Conservation (phyloP, 2,113 vertebrate species). For the Struthio camelus region DNA sequence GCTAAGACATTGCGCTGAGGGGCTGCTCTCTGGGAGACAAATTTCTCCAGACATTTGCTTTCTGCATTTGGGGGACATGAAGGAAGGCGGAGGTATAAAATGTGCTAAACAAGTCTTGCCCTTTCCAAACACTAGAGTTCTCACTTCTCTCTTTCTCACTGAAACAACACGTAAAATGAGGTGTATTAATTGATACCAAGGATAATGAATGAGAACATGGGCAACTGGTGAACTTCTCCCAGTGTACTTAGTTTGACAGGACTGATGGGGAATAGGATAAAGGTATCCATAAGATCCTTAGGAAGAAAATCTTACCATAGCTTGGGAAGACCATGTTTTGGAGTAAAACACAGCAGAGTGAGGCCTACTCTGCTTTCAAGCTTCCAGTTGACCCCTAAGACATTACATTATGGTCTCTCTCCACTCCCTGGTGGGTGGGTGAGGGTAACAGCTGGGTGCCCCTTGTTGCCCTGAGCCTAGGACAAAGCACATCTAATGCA, state of each 20-base stretch:
- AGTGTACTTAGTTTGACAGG: neutral
- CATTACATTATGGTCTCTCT: neutral
- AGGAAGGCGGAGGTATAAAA: neutral
- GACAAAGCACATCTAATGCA: neutral
- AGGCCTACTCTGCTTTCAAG: neutral
- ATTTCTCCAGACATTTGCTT: neutral
- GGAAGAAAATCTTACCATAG: neutral
- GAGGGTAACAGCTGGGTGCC: neutral
- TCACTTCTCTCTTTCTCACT: neutral
- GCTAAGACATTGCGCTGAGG: neutral
- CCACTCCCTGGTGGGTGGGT: neutral
- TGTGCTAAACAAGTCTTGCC: neutral
- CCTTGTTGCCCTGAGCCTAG: neutral
- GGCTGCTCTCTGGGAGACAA: neutral
- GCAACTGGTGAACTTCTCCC: neutral
- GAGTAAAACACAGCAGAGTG: neutral
- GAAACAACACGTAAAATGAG: neutral
- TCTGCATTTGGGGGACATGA: neutral
- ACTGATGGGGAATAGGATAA: neutral
- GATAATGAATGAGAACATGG: neutral
- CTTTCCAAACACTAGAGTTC: neutral
- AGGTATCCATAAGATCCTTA: neutral
- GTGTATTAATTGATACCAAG: neutral
- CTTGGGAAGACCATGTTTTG: neutral
- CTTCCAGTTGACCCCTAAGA: neutral